Percentiles rank a stretch among this genome's conserved stretches.
Evolutionary conservation across 2,888 invertebrate species (phyloP).

Genomic region (Alentia gelatinosa): DNA sequence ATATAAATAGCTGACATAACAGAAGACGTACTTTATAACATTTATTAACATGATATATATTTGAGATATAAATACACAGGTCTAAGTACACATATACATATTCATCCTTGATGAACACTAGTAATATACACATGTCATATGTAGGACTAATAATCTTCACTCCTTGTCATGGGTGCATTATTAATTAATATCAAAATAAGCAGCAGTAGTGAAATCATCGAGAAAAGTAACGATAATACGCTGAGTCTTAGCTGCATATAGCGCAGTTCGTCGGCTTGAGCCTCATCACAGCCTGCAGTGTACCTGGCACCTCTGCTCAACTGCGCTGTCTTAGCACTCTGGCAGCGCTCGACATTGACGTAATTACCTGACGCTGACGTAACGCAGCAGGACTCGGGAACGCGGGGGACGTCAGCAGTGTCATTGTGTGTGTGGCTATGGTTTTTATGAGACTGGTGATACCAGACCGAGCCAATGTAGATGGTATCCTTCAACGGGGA

Average conservation of each 20-base stretch:
- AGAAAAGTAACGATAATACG: background rate
- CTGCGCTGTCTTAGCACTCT: background rate
- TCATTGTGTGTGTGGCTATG: background rate
- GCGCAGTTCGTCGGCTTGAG: background rate
- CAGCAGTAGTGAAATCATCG: background rate
- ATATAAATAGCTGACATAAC: too few species aligned
- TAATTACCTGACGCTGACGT: background rate
- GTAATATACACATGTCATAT: too few species aligned
- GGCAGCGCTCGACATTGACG: background rate
- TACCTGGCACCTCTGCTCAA: background rate
- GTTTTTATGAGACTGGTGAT: too few species aligned
- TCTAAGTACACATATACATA: too few species aligned
- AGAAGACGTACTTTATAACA: too few species aligned
- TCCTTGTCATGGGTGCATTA: background rate
- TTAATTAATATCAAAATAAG: background rate
- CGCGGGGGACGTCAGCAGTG: background rate
- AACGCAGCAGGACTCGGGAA: background rate
- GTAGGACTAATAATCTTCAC: background rate
- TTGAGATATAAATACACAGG: too few species aligned
- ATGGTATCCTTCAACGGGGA: background rate
- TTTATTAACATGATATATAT: too few species aligned
- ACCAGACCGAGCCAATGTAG: background rate
- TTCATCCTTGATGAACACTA: too few species aligned
- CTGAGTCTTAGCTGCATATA: background rate
- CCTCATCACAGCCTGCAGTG: background rate